These are phyloP conservation scores for Epinephelus fuscoguttatus DNA, from an alignment of 2,113 vertebrate genomes.

Conservation along the genomic window DNA sequence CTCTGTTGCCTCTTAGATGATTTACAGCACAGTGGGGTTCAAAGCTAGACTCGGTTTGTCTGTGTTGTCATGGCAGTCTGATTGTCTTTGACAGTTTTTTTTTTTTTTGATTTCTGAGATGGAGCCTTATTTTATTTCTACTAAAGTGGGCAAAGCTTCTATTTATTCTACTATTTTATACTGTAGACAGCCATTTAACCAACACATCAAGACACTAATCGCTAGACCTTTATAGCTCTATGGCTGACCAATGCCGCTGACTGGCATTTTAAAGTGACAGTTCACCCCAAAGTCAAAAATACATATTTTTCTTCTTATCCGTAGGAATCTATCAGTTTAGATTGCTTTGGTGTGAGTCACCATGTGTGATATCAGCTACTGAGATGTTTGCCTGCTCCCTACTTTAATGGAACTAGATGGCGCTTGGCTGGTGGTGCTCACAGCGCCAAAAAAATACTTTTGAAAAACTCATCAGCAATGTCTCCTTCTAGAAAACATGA, in stretches of 20 bases:
- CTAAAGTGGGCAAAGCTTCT: background rate
- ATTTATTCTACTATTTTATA: background rate
- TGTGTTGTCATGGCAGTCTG: background rate
- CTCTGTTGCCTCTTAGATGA: background rate
- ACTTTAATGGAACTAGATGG: no score
- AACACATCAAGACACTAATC: background rate
- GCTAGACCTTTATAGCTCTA: background rate
- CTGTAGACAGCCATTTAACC: no score
- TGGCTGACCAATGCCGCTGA: background rate
- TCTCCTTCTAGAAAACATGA: no score
- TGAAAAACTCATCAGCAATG: no score
- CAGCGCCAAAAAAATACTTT: no score
- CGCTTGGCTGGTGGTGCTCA: no score
- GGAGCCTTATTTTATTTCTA: background rate
- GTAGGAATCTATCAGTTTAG: no score
- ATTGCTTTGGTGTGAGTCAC: no score
- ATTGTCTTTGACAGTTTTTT: background rate
- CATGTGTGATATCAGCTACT: no score
- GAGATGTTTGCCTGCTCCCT: no score
- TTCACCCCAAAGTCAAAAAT: no score
- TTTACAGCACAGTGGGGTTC: slow-evolving; percentile 16
- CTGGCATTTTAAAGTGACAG: background rate
- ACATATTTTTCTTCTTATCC: no score
- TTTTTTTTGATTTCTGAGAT: background rate
- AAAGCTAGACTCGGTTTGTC: background rate